Evolutionary conservation across 2,888 invertebrate genomes (phyloP).

Genomic region (Xanthia icteritia): DNA sequence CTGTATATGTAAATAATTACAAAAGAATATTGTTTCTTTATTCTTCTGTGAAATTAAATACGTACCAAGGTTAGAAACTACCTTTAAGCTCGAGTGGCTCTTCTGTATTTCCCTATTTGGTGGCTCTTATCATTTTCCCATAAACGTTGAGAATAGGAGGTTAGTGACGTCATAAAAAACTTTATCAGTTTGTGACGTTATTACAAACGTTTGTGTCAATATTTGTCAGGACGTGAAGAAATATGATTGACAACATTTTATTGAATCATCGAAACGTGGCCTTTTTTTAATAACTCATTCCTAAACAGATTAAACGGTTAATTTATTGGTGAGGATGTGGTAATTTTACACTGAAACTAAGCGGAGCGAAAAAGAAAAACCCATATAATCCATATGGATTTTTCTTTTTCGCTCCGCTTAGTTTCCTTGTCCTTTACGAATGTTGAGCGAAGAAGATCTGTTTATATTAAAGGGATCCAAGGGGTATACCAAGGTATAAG

Average conservation of each 20-base stretch:
- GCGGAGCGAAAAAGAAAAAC: not conserved
- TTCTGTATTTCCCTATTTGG: constrained; percentile 5
- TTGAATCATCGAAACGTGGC: not conserved
- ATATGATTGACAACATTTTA: not conserved
- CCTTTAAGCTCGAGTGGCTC: not conserved
- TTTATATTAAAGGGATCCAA: not conserved
- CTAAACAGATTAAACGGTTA: too few relatives aligned
- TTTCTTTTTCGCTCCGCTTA: too few relatives aligned
- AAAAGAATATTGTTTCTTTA: not conserved
- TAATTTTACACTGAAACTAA: too few relatives aligned
- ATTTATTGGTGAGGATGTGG: too few relatives aligned
- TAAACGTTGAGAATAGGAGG: constrained; percentile 20
- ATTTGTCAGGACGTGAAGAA: constrained; percentile 3
- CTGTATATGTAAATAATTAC: not conserved
- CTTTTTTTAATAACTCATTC: not conserved
- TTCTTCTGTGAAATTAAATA: not conserved
- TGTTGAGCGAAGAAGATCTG: not conserved
- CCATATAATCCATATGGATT: too few relatives aligned
- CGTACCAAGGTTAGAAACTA: not conserved
- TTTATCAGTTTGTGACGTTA: constrained; percentile 31
- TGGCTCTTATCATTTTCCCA: constrained; percentile 32
- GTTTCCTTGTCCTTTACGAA: not conserved
- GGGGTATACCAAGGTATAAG: not conserved
- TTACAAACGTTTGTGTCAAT: constrained; percentile 19
- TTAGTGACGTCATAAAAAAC: constrained; percentile 36